Evolutionary conservation across 1,140 invertebrate genomes (phyloP).

Genomic region (Cydia pomonella): DNA sequence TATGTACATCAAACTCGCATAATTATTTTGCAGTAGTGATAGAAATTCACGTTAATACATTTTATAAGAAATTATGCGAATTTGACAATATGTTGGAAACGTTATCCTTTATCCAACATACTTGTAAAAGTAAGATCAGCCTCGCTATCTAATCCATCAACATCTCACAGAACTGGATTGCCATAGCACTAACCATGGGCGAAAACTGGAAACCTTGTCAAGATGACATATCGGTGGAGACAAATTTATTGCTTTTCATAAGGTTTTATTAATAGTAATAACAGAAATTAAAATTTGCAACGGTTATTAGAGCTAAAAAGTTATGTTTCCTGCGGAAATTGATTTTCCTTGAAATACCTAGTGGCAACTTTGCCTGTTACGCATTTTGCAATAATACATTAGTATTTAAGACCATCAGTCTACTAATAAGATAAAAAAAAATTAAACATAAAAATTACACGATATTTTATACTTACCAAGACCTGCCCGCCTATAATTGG

Average conservation of each 20-base stretch:
- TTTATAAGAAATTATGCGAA: background rate
- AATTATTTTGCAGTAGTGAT: background rate
- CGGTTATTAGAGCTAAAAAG: background rate
- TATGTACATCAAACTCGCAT: too few species aligned
- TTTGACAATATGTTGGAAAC: background rate
- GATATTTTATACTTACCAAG: too few species aligned
- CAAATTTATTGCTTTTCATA: slow-evolving; percentile 1
- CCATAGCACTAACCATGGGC: slow-evolving; percentile 61
- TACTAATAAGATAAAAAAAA: too few species aligned
- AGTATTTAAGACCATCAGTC: background rate
- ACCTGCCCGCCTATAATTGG: too few species aligned
- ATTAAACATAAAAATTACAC: too few species aligned
- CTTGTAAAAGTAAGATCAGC: background rate
- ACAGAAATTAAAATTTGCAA: background rate
- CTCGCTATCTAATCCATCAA: background rate
- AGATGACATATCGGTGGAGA: background rate
- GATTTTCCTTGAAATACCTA: background rate
- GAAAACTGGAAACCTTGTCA: slow-evolving; percentile 48
- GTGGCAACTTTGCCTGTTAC: too few species aligned
- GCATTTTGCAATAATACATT: background rate
- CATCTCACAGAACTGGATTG: slow-evolving; percentile 8
- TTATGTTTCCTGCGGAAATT: slow-evolving; percentile 7
- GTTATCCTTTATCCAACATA: background rate
- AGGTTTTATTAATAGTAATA: slow-evolving; percentile 10
- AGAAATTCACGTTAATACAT: background rate